These are phyloP conservation scores for Lasioglossum figueresi DNA, from an alignment of 2,888 invertebrate genomes.

Conservation along the genomic window DNA sequence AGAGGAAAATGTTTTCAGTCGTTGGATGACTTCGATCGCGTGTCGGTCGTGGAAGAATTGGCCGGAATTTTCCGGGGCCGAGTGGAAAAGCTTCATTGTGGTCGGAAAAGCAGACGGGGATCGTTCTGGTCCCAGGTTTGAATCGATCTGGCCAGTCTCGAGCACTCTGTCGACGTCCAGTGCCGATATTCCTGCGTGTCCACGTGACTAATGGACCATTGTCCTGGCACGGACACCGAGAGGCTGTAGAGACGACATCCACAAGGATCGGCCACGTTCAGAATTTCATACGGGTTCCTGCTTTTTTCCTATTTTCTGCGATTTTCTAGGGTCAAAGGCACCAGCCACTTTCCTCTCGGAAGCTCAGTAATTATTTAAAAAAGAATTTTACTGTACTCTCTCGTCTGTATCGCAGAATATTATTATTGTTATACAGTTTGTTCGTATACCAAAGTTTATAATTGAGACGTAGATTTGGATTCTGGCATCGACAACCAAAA, in stretches of 20 bases:
- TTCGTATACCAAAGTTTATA: too few species aligned
- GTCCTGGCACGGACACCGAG: constrained; percentile 32
- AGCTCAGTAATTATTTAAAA: neutral
- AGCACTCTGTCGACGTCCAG: constrained; percentile 33
- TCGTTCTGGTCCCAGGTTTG: constrained; percentile 10
- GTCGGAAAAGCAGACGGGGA: neutral
- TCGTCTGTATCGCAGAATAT: too few species aligned
- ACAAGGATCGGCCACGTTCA: neutral
- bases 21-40: neutral
- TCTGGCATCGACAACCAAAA: neutral
- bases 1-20: neutral
- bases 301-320: neutral
- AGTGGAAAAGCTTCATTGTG: neutral
- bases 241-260: constrained; percentile 16
- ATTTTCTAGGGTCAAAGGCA: neutral
- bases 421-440: too few species aligned
- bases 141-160: constrained; percentile 43
- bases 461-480: too few species aligned
- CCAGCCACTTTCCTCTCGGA: neutral
- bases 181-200: constrained; percentile 26
- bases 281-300: neutral
- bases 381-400: too few species aligned
- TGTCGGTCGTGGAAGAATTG: neutral
- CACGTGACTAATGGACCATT: constrained; percentile 54
- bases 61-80: neutral